Base-by-base conservation (phyloP, 2,113 vertebrate genomes). In the Collichthys lucidus region DNA sequence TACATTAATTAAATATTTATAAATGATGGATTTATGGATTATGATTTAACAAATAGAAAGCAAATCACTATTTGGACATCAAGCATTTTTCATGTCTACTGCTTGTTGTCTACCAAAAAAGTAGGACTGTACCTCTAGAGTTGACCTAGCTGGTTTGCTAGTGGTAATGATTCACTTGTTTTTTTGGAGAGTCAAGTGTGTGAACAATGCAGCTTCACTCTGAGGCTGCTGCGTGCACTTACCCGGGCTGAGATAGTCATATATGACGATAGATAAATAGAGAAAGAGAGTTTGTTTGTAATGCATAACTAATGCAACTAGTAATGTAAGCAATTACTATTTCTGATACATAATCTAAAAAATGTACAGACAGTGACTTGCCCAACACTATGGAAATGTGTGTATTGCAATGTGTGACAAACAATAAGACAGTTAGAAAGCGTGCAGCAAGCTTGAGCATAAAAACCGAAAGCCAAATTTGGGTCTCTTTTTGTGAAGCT, bases 381-480 rank as follows among this genome's bases (percentile, higher is more conserved):
- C 31, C 44, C 5, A 20, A n/a, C 46, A 44, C 31, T 11, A 3
- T 5, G 42, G 26, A 77, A 66, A 67, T 69, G 47, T 62, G 31
- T 74, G 10, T 44, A 53, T 62, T 24, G 22, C 22, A 31, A 14
- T 46, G 22, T 40, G 20, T 73, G 20, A 29, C 12, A 24, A 53
- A 26, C 22, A 12, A 35, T 20, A 4, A 52, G 11, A 22, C 46
- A 22, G 11, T 46, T 15, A 49, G 22, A 26, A 69, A 47, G 68
- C 11, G 20, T 22, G 19, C 57, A 46, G 71, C 17, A 47, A 59
- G 52, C 40, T 24, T 0, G 35, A 69, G 40, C 62, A 68, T 20
- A 59, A 63, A 64, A 50, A 52, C 26, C 44, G 40, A 82, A 53
- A 42, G 61, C 6, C 20, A 62, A 12, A 78, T 84, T 16, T 66